phyloP scores from a whole-genome alignment of 1,140 invertebrate genomes.

The Trypoxylus dichotomus region DNA sequence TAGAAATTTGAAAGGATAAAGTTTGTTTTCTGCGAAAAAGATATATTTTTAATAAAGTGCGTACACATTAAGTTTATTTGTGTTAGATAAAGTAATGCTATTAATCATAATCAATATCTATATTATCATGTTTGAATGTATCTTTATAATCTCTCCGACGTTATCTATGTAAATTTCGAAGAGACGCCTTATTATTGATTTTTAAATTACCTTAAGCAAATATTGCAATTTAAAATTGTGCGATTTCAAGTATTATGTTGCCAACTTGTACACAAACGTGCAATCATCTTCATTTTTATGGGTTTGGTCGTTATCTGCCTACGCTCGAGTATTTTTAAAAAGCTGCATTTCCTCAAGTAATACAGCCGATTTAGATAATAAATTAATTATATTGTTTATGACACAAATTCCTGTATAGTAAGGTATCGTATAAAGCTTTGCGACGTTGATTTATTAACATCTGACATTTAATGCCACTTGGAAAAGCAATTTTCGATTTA shows the following conservation, averaged over 20 bases:
- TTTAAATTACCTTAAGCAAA: neutral
- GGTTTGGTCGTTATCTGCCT: no score
- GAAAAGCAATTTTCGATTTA: conserved; percentile 20
- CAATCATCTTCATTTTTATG: no score
- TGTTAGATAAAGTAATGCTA: neutral
- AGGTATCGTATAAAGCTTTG: neutral
- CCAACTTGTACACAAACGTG: no score
- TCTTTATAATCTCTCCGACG: neutral
- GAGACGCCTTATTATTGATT: neutral
- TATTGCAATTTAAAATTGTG: no score
- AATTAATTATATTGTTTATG: neutral
- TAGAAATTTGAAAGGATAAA: no score
- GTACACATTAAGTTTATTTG: neutral
- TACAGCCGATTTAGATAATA: neutral
- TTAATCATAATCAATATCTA: conserved; percentile 4
- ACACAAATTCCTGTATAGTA: neutral
- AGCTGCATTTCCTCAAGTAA: neutral
- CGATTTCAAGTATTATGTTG: no score
- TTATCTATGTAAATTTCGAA: neutral
- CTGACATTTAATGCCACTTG: conserved; percentile 23
- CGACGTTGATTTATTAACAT: conserved; percentile 12
- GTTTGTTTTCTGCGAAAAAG: no score
- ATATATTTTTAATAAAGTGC: no score
- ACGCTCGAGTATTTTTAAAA: neutral
- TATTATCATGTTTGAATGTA: neutral